Evolutionary conservation across 2,797 vertebrate species (phyloP).

Genomic region (Tauraco hartlaubi): DNA sequence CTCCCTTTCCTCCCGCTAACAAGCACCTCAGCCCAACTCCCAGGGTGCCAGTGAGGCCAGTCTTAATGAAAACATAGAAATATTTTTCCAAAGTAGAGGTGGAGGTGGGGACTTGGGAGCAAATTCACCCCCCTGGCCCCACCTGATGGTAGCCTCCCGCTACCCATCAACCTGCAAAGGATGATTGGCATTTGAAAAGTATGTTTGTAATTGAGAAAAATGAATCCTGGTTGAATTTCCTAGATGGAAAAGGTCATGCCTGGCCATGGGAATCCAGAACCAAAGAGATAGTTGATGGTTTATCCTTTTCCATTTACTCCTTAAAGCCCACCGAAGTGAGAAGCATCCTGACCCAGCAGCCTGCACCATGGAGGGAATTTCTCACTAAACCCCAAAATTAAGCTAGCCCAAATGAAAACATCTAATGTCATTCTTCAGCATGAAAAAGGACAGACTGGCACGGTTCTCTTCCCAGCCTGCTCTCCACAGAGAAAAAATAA

Average conservation of each 20-base stretch:
- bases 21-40: neutral
- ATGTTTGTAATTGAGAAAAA: neutral
- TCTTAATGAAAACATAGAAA: neutral
- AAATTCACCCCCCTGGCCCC: neutral
- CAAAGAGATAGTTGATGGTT: neutral
- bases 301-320: neutral
- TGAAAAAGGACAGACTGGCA: neutral
- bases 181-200: neutral
- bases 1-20: neutral
- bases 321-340: neutral
- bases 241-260: neutral
- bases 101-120: fast-evolving
- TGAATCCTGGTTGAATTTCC: neutral
- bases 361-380: neutral
- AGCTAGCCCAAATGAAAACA: neutral
- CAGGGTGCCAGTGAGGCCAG: fast-evolving
- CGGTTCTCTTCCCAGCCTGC: neutral
- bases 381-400: neutral
- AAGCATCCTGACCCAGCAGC: neutral
- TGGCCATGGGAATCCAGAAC: neutral
- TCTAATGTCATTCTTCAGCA: fast-evolving
- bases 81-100: neutral
- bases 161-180: neutral
- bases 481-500: neutral
- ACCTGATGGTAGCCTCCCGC: neutral